Evolutionary conservation across 2,113 vertebrate genomes (phyloP).

Genomic region (Microtus richardsoni): DNA sequence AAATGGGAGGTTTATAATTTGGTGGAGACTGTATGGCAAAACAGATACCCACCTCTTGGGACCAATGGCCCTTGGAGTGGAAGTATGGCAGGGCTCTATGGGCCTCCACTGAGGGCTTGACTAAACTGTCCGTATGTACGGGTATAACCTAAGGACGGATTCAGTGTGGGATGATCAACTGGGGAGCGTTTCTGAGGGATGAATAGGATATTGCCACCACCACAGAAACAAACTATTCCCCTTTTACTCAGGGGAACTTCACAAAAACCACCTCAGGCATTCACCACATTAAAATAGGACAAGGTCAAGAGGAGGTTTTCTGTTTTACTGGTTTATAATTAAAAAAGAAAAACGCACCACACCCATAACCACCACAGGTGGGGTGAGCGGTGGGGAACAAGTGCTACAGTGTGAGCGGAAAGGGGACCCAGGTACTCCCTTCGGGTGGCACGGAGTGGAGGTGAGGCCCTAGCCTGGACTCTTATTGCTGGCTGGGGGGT

Average conservation of each 20-base stretch:
- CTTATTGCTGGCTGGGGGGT: conserved; percentile 81
- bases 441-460: not conserved
- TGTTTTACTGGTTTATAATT: conserved; percentile 80
- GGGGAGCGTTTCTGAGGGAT: not conserved
- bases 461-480: conserved; percentile 74
- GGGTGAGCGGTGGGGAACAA: conserved; percentile 71
- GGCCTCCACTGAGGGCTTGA: not conserved
- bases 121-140: no score
- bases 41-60: not conserved
- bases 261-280: conserved; percentile 61
- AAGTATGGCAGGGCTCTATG: not conserved
- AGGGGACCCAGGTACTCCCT: conserved; percentile 41
- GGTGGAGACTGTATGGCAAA: not conserved
- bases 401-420: conserved; percentile 74
- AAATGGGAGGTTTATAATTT: not conserved
- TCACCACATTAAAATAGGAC: conserved; percentile 73
- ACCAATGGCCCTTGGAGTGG: not conserved
- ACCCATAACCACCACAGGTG: conserved; percentile 80
- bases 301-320: conserved; percentile 55
- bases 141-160: not conserved
- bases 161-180: not conserved
- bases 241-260: conserved; percentile 16
- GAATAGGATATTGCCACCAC: not conserved
- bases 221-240: not conserved
- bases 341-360: conserved; percentile 66